Percentiles rank a stretch among this genome's conserved stretches.
Conservation (phyloP, 2,888 invertebrate species). For the Melipona beecheii region DNA sequence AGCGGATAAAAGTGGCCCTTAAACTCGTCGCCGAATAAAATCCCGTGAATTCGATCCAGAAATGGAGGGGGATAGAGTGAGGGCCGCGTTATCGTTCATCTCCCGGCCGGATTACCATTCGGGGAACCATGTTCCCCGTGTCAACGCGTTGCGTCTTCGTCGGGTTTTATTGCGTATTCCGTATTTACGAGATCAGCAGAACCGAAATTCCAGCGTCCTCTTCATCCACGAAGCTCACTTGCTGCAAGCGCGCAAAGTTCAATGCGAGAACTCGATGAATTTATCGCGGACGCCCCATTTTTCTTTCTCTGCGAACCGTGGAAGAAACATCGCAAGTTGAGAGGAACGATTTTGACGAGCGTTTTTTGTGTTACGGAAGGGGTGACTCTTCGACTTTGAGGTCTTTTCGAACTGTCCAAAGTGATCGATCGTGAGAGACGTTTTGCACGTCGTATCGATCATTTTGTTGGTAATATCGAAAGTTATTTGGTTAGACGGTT, state of each 20-base stretch:
- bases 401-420: too few relatives aligned
- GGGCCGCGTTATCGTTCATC: slow-evolving; percentile 51
- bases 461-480: too few relatives aligned
- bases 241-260: slow-evolving; percentile 58
- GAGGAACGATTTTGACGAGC: background rate
- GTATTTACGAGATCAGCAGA: slow-evolving; percentile 68
- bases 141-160: slow-evolving; percentile 51
- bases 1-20: slow-evolving; percentile 19
- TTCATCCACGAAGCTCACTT: slow-evolving; percentile 25
- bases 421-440: too few relatives aligned
- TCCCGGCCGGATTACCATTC: slow-evolving; percentile 62
- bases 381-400: background rate
- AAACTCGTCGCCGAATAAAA: slow-evolving; percentile 41
- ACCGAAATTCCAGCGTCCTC: slow-evolving; percentile 59
- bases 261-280: slow-evolving; percentile 74
- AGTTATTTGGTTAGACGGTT: too few relatives aligned
- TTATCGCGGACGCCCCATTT: slow-evolving; percentile 62
- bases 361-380: background rate
- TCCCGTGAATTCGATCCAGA: slow-evolving; percentile 34
- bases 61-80: too few relatives aligned
- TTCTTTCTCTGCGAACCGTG: background rate
- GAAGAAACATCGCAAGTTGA: background rate
- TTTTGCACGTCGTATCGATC: too few relatives aligned
- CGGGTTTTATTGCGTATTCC: slow-evolving; percentile 67
- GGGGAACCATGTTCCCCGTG: slow-evolving; percentile 42